Conservation (phyloP, 2,113 vertebrate genomes). For the Nyctereutes procyonoides region DNA sequence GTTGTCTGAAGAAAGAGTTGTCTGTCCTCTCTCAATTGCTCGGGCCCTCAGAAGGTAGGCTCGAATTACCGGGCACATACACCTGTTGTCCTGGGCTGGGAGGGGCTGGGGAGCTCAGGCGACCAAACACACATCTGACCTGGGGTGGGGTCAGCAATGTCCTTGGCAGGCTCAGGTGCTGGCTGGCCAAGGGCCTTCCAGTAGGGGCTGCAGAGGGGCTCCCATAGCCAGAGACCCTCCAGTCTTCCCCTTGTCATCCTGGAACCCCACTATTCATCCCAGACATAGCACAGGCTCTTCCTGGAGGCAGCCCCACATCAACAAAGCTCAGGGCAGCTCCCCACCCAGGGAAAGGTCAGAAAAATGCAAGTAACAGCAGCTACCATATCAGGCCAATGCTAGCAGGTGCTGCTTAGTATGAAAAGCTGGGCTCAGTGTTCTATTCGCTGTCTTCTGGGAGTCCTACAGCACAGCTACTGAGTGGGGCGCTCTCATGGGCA, state of each 20-base stretch:
- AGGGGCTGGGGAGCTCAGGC: slow-evolving; percentile 15
- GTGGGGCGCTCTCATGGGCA: neutral
- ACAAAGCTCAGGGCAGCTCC: neutral
- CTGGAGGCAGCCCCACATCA: neutral
- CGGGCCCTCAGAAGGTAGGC: slow-evolving; percentile 70
- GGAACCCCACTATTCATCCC: neutral
- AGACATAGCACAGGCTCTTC: neutral
- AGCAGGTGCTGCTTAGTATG: neutral
- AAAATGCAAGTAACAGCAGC: neutral
- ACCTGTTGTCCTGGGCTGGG: slow-evolving; percentile 57
- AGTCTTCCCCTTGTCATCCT: neutral
- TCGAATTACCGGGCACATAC: slow-evolving; percentile 63
- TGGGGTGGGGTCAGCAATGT: slow-evolving; percentile 72
- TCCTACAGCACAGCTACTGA: neutral
- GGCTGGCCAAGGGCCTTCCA: neutral
- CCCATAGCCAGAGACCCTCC: neutral
- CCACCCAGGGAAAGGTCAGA: neutral
- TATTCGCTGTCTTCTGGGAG: neutral
- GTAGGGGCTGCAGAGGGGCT: neutral
- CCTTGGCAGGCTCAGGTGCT: slow-evolving; percentile 50
- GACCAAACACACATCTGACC: slow-evolving; percentile 29
- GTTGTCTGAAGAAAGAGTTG: slow-evolving; percentile 79
- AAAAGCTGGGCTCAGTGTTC: neutral
- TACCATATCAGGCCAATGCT: neutral
- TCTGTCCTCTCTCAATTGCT: slow-evolving; percentile 77